A percentile compares a stretch with the other conserved stretches of the same genome.
These are phyloP conservation scores for Hirtodrosophila alboralis DNA, from an alignment of 2,888 invertebrate species.

Conservation along the genomic window DNA sequence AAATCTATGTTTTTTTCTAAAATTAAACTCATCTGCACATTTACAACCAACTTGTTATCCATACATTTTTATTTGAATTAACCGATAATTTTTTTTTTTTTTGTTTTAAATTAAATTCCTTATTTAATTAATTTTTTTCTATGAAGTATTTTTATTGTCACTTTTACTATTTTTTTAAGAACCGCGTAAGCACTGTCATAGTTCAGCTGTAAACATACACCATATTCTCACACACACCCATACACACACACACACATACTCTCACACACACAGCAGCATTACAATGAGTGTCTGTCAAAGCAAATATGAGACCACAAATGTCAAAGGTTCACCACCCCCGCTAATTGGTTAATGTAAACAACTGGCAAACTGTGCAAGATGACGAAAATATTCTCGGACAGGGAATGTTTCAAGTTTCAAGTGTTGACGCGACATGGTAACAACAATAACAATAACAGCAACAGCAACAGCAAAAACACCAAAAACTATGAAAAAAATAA, in stretches of 20 bases:
- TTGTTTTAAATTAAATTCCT: no score
- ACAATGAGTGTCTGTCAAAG: constrained; percentile 53
- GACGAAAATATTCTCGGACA: constrained; percentile 39
- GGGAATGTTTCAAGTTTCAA: constrained; percentile 75
- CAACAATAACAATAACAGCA: constrained; percentile 49
- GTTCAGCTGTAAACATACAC: constrained; percentile 28
- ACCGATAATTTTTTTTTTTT: no score
- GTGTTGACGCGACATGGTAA: constrained; percentile 70
- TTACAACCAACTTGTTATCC: no score
- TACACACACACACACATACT: constrained; percentile 10
- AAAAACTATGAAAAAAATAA: constrained; percentile 35
- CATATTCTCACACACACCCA: constrained; percentile 13
- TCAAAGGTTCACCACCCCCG: constrained; percentile 72
- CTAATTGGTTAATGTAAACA: constrained; percentile 81
- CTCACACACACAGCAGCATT: constrained; percentile 10
- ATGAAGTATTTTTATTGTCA: no score
- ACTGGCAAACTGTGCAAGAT: constrained; percentile 39
- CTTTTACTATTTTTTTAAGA: neutral
- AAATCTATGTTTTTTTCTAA: no score
- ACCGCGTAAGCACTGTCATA: neutral
- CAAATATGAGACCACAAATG: constrained; percentile 70
- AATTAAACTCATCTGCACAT: no score
- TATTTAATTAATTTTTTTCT: no score
- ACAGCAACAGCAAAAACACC: constrained; percentile 27
- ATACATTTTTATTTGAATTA: no score